These are phyloP conservation scores for Gymnobelideus leadbeateri DNA, from an alignment of 2,113 vertebrate genomes.

Conservation along the genomic window DNA sequence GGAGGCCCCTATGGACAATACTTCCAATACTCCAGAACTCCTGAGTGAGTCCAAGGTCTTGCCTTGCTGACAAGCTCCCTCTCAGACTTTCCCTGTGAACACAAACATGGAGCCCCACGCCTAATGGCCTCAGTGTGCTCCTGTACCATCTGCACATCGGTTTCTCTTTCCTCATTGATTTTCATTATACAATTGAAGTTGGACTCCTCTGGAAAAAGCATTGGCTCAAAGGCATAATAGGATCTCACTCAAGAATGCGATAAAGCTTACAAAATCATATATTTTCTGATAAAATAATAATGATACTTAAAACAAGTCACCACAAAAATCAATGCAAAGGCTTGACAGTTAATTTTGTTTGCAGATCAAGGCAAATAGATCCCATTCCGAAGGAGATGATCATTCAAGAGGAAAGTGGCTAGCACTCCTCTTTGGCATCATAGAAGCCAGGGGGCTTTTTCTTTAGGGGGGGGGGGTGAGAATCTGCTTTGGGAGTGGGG, in stretches of 20 bases:
- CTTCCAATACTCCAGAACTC: too few species aligned
- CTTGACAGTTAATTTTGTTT: background rate
- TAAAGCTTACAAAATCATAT: background rate
- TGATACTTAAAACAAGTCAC: background rate
- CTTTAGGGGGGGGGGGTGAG: background rate
- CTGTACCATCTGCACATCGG: background rate
- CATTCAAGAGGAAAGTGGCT: background rate
- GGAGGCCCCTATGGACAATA: background rate
- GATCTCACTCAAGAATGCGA: background rate
- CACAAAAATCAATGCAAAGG: background rate
- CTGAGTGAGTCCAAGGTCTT: background rate
- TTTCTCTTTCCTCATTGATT: background rate
- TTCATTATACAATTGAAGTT: background rate
- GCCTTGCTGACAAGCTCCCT: background rate
- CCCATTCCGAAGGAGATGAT: background rate
- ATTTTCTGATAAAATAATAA: constrained; percentile 5
- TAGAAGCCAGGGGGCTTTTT: background rate
- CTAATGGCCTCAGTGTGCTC: background rate
- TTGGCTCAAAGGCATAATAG: background rate
- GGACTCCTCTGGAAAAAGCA: background rate
- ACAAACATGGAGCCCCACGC: background rate
- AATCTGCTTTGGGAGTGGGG: background rate
- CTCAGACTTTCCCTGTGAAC: background rate
- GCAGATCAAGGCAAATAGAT: background rate
- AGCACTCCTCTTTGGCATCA: background rate